Evolutionary conservation across 2,797 vertebrate genomes (phyloP), one percentile per base, ranked within the genome.

Genomic region (Cygnus olor): DNA sequence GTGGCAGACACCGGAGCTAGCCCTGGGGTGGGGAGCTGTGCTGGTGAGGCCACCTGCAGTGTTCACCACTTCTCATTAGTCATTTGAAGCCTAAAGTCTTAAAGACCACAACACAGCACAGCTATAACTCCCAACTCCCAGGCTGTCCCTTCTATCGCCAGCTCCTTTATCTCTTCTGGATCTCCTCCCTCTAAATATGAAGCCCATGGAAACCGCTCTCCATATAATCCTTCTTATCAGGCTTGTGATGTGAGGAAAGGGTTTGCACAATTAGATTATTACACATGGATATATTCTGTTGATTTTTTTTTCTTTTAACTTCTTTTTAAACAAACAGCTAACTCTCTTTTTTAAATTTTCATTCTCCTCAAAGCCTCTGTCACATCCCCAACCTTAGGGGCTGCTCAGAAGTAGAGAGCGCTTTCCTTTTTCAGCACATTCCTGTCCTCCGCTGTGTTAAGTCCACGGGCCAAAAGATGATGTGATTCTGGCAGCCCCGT

Each of bases 371-470:
- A 90, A 82, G 28, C 27, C 77, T 89, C 53, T 77, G 45, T 85
- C 60, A 74, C 51, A 85, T 89, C 38, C 5, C 58, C 85, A 71
- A 80, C 22, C 27, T 87, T 68, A 65, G 57, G 68, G 78, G 68
- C 64, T 93, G 64, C 53, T 95, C 36, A 80, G 82, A 86, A 36
- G 14, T 44, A 64, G 53, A 84, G 66, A 86, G 53, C 80, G 32
- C 85, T 90, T 94, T 91, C 70, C 85, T 94, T 95, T 93, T 94
- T 93, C 94, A 96, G 57, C 78, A 56, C 85, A 87, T 94, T 96
- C 91, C 88, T 95, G 2, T 94, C 57, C 74, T 94, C 64, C 64
- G 49, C 80, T 84, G 30, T 81, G 17, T 83, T 85, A 84, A 69
- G n/a, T 91, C 85, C 40, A 15, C 0, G 1, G 91, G 93, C 95